phyloP scores from a whole-genome alignment of 2,797 vertebrate genomes.

The Yasuhikotakia modesta region DNA sequence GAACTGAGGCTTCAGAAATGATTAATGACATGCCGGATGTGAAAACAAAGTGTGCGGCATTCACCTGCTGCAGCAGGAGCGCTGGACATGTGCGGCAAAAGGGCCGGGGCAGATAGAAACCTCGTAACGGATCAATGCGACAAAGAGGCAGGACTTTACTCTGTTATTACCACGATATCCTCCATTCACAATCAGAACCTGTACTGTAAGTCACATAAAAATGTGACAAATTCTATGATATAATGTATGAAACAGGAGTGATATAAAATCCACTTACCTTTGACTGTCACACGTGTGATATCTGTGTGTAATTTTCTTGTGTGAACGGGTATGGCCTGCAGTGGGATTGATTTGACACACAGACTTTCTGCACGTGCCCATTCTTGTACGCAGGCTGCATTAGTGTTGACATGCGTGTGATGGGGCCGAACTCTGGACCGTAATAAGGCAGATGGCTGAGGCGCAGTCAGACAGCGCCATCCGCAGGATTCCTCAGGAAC shows the following conservation, averaged over 20 bases:
- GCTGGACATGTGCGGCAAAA: constrained; percentile 90
- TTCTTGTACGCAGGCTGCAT: constrained; percentile 95
- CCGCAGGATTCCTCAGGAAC: constrained; percentile 68
- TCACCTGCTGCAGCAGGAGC: constrained; percentile 95
- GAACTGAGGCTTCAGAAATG: constrained; percentile 98
- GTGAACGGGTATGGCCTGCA: constrained; percentile 78
- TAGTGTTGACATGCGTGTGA: constrained; percentile 97
- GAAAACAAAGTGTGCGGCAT: constrained; percentile 98
- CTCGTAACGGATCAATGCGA: constrained; percentile 79
- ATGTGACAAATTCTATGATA: not conserved
- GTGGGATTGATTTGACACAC: constrained; percentile 93
- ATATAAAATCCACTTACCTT: constrained; percentile 5
- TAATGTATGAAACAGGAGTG: constrained; percentile 12
- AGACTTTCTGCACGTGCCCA: constrained; percentile 90
- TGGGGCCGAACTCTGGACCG: constrained; percentile 63
- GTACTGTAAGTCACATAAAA: not conserved
- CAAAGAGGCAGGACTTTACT: constrained; percentile 60
- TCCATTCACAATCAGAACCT: not conserved
- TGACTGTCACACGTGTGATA: constrained; percentile 43
- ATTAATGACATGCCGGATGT: constrained; percentile 88
- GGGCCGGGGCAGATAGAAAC: constrained; percentile 78
- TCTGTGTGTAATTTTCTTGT: constrained; percentile 72
- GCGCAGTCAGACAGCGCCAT: constrained; percentile 80
- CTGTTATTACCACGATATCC: not conserved
- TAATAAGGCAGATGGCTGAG: constrained; percentile 68